A percentile compares a stretch with the other conserved stretches of the same genome.
Evolutionary conservation across 2,113 vertebrate species (phyloP).

Genomic region (Equus przewalskii): DNA sequence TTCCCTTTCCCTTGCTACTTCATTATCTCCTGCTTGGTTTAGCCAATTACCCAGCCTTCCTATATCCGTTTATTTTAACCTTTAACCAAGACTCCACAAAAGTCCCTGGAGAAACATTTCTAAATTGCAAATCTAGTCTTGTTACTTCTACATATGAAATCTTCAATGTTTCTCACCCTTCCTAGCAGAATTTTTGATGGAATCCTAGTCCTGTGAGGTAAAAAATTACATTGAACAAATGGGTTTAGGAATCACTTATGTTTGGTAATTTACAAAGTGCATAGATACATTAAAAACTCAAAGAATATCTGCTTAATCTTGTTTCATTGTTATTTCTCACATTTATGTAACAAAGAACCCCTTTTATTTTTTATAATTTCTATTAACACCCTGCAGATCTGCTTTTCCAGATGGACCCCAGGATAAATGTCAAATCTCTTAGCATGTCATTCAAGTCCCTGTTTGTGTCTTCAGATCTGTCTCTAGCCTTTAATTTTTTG

Average conservation of each 20-base stretch:
- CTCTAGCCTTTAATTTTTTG: background rate
- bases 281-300: background rate
- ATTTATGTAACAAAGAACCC: background rate
- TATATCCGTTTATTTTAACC: background rate
- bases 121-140: background rate
- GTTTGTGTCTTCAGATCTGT: background rate
- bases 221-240: constrained; percentile 18
- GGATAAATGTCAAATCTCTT: background rate
- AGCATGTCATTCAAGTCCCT: background rate
- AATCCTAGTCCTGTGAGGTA: background rate
- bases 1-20: background rate
- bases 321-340: background rate
- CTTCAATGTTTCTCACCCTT: background rate
- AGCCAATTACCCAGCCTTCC: background rate
- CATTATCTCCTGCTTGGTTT: background rate
- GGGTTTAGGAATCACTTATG: background rate
- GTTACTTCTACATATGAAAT: background rate
- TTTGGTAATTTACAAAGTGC: background rate
- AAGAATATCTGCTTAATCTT: background rate
- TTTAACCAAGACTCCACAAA: constrained; percentile 8
- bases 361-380: constrained; percentile 15
- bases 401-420: background rate
- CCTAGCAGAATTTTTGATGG: background rate
- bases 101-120: background rate
- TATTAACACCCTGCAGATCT: background rate